phyloP scores from a whole-genome alignment of 2,113 vertebrate species.

The Merops nubicus region DNA sequence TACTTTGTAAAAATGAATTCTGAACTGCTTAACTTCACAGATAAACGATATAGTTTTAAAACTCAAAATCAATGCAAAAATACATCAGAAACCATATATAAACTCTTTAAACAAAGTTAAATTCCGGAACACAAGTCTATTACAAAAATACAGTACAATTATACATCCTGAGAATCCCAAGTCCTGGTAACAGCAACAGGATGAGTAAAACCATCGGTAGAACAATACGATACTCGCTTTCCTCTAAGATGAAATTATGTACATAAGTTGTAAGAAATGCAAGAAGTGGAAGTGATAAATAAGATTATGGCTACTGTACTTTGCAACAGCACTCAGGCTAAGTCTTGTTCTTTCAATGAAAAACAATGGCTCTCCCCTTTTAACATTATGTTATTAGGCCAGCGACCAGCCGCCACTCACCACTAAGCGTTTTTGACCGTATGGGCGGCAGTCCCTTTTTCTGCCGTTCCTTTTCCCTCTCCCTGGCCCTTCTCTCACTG shows the following conservation, averaged over 20 bases:
- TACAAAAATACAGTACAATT: background rate
- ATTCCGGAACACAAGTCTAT: background rate
- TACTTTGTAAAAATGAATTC: background rate
- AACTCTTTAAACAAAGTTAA: background rate
- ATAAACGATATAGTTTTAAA: background rate
- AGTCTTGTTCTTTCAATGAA: background rate
- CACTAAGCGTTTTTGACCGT: slow-evolving; percentile 93
- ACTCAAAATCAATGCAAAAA: background rate
- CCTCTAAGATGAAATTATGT: background rate
- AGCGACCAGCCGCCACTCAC: slow-evolving; percentile 65
- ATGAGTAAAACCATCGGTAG: background rate
- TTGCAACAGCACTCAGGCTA: background rate
- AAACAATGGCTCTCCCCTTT: background rate
- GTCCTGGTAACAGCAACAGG: background rate
- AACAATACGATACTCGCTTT: background rate
- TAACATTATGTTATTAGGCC: background rate
- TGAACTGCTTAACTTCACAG: background rate
- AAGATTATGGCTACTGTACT: background rate
- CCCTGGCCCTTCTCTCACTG: slow-evolving; percentile 91
- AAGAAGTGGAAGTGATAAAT: background rate
- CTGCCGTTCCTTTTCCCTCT: slow-evolving; percentile 94
- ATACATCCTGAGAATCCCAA: background rate
- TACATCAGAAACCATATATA: background rate
- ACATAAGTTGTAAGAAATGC: background rate
- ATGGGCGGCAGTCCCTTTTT: slow-evolving; percentile 96